A percentile compares a stretch with the other conserved stretches of the same genome.
Conservation (phyloP, 2,113 vertebrate genomes). For the Elanoides forficatus region DNA sequence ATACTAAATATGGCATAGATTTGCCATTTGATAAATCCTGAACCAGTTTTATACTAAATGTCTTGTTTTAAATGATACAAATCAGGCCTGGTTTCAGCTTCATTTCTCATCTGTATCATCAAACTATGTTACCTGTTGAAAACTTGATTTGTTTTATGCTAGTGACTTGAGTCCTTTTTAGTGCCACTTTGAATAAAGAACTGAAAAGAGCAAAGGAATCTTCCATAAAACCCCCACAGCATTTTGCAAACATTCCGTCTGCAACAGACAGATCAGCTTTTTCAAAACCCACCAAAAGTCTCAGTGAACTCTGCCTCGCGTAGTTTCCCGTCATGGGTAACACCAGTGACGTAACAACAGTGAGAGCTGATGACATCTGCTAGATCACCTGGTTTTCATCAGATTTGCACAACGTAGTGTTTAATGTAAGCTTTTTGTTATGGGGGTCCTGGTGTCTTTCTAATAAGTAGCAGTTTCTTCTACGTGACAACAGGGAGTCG, state of each 20-base stretch:
- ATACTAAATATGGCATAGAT: neutral
- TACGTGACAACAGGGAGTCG: fast-evolving
- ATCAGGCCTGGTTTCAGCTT: neutral
- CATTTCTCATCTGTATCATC: neutral
- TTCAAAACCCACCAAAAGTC: neutral
- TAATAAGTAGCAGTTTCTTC: neutral
- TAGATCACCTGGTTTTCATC: neutral
- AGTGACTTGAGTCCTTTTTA: neutral
- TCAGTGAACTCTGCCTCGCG: neutral
- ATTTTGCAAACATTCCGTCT: neutral
- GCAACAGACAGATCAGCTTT: neutral
- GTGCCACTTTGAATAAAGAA: neutral
- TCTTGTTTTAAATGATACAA: neutral
- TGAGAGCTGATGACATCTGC: neutral
- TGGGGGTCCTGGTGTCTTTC: neutral
- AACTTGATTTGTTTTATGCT: neutral
- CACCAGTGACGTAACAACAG: neutral
- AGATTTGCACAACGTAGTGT: neutral
- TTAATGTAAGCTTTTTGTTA: neutral
- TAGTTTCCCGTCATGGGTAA: neutral
- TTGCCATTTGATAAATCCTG: neutral
- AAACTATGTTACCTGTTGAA: neutral
- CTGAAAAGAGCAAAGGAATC: neutral
- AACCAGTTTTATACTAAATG: neutral
- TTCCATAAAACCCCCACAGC: neutral